A percentile compares a stretch with the other conserved stretches of the same genome.
Evolutionary conservation across 2,113 vertebrate species (phyloP).

Genomic region (Sprattus sprattus): DNA sequence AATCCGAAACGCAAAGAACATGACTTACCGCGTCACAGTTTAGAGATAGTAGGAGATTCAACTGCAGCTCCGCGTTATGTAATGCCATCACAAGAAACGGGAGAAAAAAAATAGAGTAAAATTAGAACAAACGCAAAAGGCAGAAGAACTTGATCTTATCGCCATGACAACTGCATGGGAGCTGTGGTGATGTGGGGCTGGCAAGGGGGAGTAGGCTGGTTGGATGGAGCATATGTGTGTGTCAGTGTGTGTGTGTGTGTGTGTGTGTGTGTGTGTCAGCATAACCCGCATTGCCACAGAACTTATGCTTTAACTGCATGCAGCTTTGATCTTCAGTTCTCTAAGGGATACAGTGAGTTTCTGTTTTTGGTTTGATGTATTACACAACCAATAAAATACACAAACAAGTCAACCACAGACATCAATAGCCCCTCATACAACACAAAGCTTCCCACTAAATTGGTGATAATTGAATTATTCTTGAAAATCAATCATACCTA

Average conservation of each 20-base stretch:
- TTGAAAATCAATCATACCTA: neutral
- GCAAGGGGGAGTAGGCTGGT: neutral
- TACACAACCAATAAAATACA: neutral
- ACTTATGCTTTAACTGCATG: neutral
- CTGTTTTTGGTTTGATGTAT: neutral
- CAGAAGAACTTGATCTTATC: slow-evolving; percentile 14
- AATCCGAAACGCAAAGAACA: neutral
- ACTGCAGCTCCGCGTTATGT: slow-evolving; percentile 1
- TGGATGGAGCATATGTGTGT: neutral
- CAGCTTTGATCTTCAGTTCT: neutral
- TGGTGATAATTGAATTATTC: neutral
- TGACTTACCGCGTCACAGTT: neutral
- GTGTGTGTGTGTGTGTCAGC: neutral
- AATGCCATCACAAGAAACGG: neutral
- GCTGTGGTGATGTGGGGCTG: slow-evolving; percentile 4
- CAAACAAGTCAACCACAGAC: neutral
- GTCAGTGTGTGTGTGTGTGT: neutral
- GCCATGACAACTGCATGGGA: slow-evolving; percentile 14
- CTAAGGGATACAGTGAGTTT: neutral
- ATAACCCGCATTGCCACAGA: neutral
- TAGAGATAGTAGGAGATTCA: neutral
- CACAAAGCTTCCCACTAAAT: neutral
- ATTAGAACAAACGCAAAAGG: slow-evolving; percentile 17
- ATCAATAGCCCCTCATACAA: neutral
- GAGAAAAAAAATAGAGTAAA: neutral